A percentile compares a stretch with the other conserved stretches of the same genome.
Conservation (phyloP, 2,888 invertebrate species). For the Argyresthia albistria region DNA sequence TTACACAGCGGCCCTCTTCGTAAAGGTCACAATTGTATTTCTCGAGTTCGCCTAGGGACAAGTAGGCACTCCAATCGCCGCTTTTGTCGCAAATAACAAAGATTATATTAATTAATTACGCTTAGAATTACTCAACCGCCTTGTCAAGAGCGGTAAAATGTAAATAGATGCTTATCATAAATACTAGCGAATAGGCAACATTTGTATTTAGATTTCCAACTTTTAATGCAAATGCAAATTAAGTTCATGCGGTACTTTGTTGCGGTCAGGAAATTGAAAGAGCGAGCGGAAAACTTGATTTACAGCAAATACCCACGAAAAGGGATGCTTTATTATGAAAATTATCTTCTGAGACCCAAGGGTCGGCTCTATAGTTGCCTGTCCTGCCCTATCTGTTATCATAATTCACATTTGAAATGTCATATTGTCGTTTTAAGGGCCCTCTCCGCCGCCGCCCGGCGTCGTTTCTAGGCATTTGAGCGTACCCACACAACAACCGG, state of each 20-base stretch:
- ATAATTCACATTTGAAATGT: constrained; percentile 8
- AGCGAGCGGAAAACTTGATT: constrained; percentile 59
- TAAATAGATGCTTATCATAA: constrained; percentile 27
- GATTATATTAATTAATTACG: neutral
- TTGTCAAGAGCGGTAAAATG: constrained; percentile 14
- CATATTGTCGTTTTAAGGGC: neutral
- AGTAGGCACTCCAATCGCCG: neutral
- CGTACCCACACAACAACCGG: too few species aligned
- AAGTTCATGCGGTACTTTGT: constrained; percentile 44
- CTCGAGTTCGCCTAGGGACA: too few species aligned
- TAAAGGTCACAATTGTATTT: too few species aligned
- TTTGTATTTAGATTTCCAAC: constrained; percentile 23
- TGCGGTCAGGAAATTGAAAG: constrained; percentile 64
- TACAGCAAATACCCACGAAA: constrained; percentile 55
- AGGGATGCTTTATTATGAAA: constrained; percentile 63
- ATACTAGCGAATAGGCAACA: constrained; percentile 17
- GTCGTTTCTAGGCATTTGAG: too few species aligned
- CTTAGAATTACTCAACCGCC: neutral
- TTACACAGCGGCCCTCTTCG: too few species aligned
- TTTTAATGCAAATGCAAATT: constrained; percentile 32
- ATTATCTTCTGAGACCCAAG: constrained; percentile 36
- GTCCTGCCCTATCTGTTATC: constrained; percentile 7
- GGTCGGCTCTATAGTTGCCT: constrained; percentile 5
- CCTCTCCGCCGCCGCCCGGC: too few species aligned
- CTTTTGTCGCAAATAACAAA: neutral